Percentiles rank a stretch among this genome's conserved stretches.
These are phyloP conservation scores for Tautogolabrus adspersus DNA, from an alignment of 2,113 vertebrate genomes.

Conservation along the genomic window DNA sequence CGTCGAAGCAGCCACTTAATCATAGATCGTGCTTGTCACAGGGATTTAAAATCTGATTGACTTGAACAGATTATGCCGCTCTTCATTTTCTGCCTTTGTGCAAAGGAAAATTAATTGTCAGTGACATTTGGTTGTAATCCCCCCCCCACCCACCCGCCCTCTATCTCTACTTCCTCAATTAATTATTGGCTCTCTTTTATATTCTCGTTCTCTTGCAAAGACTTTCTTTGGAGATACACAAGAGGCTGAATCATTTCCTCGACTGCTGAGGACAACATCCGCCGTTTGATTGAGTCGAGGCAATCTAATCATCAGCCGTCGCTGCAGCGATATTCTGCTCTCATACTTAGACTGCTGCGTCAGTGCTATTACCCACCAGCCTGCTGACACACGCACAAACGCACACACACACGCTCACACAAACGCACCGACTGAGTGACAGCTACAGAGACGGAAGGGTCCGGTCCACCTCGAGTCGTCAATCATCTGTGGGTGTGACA, in stretches of 20 bases:
- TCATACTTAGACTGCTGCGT: slow-evolving; percentile 61
- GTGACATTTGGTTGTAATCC: slow-evolving; percentile 76
- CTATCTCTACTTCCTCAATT: slow-evolving; percentile 66
- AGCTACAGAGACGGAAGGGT: slow-evolving; percentile 32
- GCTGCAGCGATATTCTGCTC: slow-evolving; percentile 34
- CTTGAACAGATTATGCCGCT: slow-evolving; percentile 74
- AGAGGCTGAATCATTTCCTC: slow-evolving; percentile 56
- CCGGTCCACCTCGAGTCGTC: slow-evolving; percentile 48
- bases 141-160: slow-evolving; percentile 5
- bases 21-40: slow-evolving; percentile 71
- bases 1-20: slow-evolving; percentile 65
- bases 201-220: slow-evolving; percentile 17
- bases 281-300: slow-evolving; percentile 47
- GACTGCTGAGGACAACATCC: slow-evolving; percentile 57
- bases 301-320: slow-evolving; percentile 70
- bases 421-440: slow-evolving; percentile 43
- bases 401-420: slow-evolving; percentile 22
- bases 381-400: slow-evolving; percentile 40
- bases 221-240: slow-evolving; percentile 38
- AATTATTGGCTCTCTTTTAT: slow-evolving; percentile 62
- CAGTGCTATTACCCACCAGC: slow-evolving; percentile 43
- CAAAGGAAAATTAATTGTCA: slow-evolving; percentile 75
- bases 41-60: slow-evolving; percentile 77
- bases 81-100: slow-evolving; percentile 71
- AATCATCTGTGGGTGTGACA: slow-evolving; percentile 56